Evolutionary conservation across 2,113 vertebrate genomes (phyloP), one percentile per base, ranked within the genome.

Genomic region (Actenoides lindsayi): DNA sequence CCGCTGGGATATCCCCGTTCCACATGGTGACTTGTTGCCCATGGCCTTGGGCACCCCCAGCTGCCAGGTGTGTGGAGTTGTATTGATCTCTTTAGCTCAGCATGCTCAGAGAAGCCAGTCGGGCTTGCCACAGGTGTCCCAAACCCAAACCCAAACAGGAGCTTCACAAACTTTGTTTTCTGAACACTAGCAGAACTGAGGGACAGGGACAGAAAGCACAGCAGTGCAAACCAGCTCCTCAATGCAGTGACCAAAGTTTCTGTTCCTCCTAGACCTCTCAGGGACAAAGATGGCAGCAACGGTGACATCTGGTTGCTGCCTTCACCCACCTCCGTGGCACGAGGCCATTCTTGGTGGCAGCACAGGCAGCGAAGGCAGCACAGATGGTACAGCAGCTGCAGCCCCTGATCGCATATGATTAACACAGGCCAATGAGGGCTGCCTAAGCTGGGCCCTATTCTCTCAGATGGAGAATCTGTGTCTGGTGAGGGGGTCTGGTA

Each of bases 401-500:
- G 28, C 17, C 17, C 7, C 5, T 48, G n/a, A 7, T 46, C 27
- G 4, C 53, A 4, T 9, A 31, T 11, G 21, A 27, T 33, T 13
- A 27, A 28, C 10, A 27, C 60, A 7, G 67, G 57, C 18, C 35
- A 16, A 25, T 13, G 76, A 63, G 67, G 10, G 42, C 75, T 90
- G 42, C n/a, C 42, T 1, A 8, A 16, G 42, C 11, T 2, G 11
- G 4, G 0, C 6, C 0, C 1, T 13, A 0, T 17, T 27, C 3
- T 7, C 2, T 7, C 1, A 8, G 28, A 8, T 8, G 6, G 33
- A 20, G 48, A 54, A 35, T 23, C 16, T 62, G 41, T 42, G 62
- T 4, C 15, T 14, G 51, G 33, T 65, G 3, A 78, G 54, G 5
- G 7, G 5, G 5, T 2, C 4, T 70, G 41, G 5, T 4, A 0